A percentile compares a stretch with the other conserved stretches of the same genome.
Evolutionary conservation across 2,797 vertebrate species (phyloP).

Genomic region (Sitta carolinensis): DNA sequence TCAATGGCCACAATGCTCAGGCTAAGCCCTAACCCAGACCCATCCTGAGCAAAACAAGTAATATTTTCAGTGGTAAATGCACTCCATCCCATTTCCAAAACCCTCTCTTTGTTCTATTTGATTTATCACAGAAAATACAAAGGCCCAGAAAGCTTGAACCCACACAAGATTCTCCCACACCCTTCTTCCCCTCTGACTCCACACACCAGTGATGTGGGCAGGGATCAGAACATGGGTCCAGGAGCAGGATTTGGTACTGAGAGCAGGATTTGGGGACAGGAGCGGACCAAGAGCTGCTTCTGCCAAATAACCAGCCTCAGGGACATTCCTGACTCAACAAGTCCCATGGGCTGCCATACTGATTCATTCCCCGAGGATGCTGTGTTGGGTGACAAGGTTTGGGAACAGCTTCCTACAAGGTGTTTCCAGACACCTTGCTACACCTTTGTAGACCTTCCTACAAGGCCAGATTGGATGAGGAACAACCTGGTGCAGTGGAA

Average conservation of each 20-base stretch:
- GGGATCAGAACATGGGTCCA: not conserved
- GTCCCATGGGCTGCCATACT: no score
- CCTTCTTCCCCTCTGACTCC: not conserved
- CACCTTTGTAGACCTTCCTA: not conserved
- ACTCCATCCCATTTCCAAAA: not conserved
- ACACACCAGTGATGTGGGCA: not conserved
- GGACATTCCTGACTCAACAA: not conserved
- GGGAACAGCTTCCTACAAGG: not conserved
- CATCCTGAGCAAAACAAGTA: not conserved
- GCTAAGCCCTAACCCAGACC: not conserved
- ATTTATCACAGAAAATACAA: not conserved
- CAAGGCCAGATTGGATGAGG: not conserved
- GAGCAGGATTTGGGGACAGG: not conserved
- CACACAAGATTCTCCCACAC: not conserved
- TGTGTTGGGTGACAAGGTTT: not conserved
- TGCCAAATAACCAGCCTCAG: not conserved
- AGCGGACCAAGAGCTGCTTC: not conserved
- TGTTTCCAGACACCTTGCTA: not conserved
- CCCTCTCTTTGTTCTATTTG: not conserved
- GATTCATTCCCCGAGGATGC: not conserved
- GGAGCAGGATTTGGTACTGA: not conserved
- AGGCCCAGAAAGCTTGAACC: not conserved
- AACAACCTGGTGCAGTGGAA: not conserved
- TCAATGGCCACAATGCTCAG: fast-evolving
- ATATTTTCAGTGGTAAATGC: not conserved